Base-by-base conservation (phyloP, 2,888 invertebrate species). In the Drepanosiphum platanoidis region DNA sequence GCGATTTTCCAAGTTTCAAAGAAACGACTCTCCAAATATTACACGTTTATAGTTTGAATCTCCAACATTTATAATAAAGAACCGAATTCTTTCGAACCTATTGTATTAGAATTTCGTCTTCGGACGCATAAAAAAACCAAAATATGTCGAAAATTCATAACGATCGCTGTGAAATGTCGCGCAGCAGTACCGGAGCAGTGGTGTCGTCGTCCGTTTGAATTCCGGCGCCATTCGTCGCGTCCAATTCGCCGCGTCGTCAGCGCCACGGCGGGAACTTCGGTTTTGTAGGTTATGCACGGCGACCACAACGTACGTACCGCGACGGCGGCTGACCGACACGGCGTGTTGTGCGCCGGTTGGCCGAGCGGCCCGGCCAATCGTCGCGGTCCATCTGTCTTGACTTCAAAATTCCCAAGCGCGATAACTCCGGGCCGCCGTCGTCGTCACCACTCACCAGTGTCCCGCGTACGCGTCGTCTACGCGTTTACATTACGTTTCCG, bases 341-440 rank as follows among this genome's bases (percentile, higher is more conserved):
- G 84, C 84, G 84, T 84, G 84, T 84, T 84, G 84, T 77, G 30
- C 75, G 58, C 68, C 82, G 80, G 86, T 75, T 81, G 82, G 82
- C 68, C 42, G 58, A 32, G 18, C 39, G 36, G 30, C 22, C 52
- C 34, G 68, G 68, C 75, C 86, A 86, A 75, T 82, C 86, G 34
- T 15, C 36, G 46, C 11, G 22, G 72, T 86, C 86, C 81, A 80
- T 80, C 86, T 82, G 80, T 83, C 75, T 82, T 74, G 74, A 75
- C 86, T 82, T 86, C 83, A 58, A 80, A 86, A 68, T 52, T 4
- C 32, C 46, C 8, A 42, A 64, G 22, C 22, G 34, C 68, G 75
- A 82, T 75, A 71, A 81, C 27, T 72, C 75, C 72, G 64, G 72
- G 27, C 22, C 11, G 61, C 36, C 46, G 64, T 70, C 83, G 32